phyloP scores from a whole-genome alignment of 2,888 invertebrate species.

The Rotaria magnacalcarata region DNA sequence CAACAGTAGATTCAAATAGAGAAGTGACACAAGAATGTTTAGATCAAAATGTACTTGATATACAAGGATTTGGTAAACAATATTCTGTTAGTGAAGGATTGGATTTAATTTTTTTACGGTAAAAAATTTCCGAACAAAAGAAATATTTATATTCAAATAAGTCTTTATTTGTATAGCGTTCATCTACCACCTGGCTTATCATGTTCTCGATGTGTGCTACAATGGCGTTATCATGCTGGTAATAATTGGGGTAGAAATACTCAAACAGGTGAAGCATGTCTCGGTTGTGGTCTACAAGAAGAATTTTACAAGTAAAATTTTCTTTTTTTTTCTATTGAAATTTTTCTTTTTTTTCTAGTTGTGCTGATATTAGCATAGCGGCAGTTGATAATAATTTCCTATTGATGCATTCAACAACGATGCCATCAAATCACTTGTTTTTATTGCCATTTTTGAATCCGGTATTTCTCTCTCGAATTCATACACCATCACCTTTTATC shows the following conservation, averaged over 20 bases:
- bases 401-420: neutral
- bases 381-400: neutral
- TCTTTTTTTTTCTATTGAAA: neutral
- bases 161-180: constrained; percentile 10
- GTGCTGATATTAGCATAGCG: neutral
- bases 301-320: constrained; percentile 42
- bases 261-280: constrained; percentile 36
- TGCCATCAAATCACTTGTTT: neutral
- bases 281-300: constrained; percentile 46
- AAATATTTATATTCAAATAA: too few relatives aligned
- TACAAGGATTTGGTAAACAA: constrained; percentile 50
- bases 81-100: constrained; percentile 23
- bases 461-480: neutral
- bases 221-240: constrained; percentile 57
- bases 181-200: constrained; percentile 51
- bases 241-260: constrained; percentile 42
- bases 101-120: constrained; percentile 38
- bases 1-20: constrained; percentile 50
- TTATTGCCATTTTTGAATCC: neutral
- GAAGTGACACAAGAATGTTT: constrained; percentile 54
- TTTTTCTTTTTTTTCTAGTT: neutral
- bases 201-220: constrained; percentile 57
- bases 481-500: neutral
- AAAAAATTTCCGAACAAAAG: neutral
- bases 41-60: constrained; percentile 52